Percentiles rank a stretch among this genome's conserved stretches.
Conservation (phyloP, 2,113 vertebrate genomes). For the Sarotherodon lohbergeri region DNA sequence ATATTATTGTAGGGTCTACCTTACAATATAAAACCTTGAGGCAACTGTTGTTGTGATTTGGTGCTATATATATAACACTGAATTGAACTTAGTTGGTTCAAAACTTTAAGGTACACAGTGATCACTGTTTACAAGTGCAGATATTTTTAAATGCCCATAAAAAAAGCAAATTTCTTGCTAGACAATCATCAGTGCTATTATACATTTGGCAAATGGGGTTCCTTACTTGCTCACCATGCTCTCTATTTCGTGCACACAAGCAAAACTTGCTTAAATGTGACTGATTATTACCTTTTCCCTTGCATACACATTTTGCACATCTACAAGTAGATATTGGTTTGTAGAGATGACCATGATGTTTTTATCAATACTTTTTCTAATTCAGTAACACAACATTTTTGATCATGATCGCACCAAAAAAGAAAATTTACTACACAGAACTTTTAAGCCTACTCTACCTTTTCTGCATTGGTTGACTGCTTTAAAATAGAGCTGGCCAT, state of each 20-base stretch:
- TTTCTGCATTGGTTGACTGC: not conserved
- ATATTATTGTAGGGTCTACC: not conserved
- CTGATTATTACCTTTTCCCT: not conserved
- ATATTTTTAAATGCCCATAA: not conserved
- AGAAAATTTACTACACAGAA: not conserved
- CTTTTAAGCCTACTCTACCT: not conserved
- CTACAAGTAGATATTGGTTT: accelerated
- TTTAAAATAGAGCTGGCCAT: not conserved
- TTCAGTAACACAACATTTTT: not conserved
- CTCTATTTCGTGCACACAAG: not conserved
- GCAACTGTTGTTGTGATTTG: not conserved
- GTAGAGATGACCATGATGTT: not conserved
- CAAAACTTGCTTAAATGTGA: not conserved
- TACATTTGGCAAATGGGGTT: not conserved
- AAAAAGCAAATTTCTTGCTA: not conserved
- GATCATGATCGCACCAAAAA: not conserved
- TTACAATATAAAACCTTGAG: too few species aligned
- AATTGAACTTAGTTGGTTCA: accelerated
- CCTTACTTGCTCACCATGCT: not conserved
- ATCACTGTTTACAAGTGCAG: not conserved
- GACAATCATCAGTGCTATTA: not conserved
- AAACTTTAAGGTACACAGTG: not conserved
- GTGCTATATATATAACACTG: not conserved
- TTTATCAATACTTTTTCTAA: not conserved
- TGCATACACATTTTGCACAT: not conserved